These are phyloP conservation scores for Eulemur rufifrons DNA, from an alignment of 2,113 vertebrate genomes.

Conservation along the genomic window DNA sequence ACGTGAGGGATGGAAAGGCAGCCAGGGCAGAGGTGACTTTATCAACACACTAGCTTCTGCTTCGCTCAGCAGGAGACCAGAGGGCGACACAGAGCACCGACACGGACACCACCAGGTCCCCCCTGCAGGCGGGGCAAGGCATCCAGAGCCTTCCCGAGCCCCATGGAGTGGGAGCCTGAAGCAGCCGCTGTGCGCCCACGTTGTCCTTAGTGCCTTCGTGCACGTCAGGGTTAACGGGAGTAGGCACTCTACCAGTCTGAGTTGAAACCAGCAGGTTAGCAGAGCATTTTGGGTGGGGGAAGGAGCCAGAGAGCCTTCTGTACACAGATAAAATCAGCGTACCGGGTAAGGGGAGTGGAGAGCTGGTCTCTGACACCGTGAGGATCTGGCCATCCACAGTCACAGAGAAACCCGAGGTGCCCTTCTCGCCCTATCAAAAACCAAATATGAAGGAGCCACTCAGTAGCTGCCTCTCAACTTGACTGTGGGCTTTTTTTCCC, in stretches of 20 bases:
- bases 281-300: slow-evolving; percentile 73
- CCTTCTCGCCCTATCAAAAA: not conserved
- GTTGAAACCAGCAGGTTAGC: slow-evolving; percentile 76
- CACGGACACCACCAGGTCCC: not conserved
- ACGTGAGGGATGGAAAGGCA: slow-evolving; percentile 46
- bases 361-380: slow-evolving; percentile 62
- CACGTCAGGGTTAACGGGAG: slow-evolving; percentile 73
- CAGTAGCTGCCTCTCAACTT: not conserved
- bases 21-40: slow-evolving; percentile 75
- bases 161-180: slow-evolving; percentile 62
- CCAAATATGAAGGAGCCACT: not conserved
- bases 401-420: not conserved
- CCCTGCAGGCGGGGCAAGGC: not conserved
- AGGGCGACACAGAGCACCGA: not conserved
- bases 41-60: slow-evolving; percentile 64
- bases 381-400: slow-evolving; percentile 47
- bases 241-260: slow-evolving; percentile 78
- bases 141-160: not conserved
- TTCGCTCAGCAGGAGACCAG: slow-evolving; percentile 21
- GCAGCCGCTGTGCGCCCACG: slow-evolving; percentile 53
- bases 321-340: slow-evolving; percentile 75
- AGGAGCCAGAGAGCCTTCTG: slow-evolving; percentile 44
- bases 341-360: slow-evolving; percentile 70
- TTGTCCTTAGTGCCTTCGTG: slow-evolving; percentile 3
- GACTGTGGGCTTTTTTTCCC: too few relatives aligned